Evolutionary conservation across 2,113 vertebrate species (phyloP).

Genomic region (Oreochromis tanganicae): DNA sequence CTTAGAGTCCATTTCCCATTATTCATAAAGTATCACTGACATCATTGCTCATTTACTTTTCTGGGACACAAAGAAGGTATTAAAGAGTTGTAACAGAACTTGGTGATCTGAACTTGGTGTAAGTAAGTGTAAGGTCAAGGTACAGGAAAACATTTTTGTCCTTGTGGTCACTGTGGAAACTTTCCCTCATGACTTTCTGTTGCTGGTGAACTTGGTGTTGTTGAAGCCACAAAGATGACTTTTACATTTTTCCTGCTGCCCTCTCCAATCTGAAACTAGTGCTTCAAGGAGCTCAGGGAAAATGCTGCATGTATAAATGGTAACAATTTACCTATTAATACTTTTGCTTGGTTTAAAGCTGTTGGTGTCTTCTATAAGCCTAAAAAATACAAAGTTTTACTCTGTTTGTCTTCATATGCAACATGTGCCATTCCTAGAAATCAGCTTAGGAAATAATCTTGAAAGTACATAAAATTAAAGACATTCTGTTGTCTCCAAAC

Average conservation of each 20-base stretch:
- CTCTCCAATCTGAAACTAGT: background rate
- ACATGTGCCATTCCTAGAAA: constrained; percentile 14
- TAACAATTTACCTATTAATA: fast-evolving
- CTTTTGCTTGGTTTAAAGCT: background rate
- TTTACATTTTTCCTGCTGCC: background rate
- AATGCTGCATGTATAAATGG: background rate
- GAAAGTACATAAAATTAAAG: background rate
- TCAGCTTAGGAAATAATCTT: background rate
- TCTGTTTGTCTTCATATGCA: background rate
- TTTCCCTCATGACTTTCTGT: background rate
- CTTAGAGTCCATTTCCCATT: background rate
- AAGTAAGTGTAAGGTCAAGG: background rate
- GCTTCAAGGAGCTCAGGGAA: background rate
- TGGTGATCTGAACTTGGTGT: background rate
- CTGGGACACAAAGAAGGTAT: background rate
- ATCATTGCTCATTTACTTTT: background rate
- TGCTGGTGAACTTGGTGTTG: background rate
- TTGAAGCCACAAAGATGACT: background rate
- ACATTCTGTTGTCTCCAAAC: background rate
- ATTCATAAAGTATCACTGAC: background rate
- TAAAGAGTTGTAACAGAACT: background rate
- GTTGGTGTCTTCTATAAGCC: too few species aligned
- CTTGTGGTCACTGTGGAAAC: background rate
- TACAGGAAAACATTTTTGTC: background rate
- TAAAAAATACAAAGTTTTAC: background rate